Base-by-base conservation (phyloP, 1,140 invertebrate genomes). In the Vollenhovia emeryi region DNA sequence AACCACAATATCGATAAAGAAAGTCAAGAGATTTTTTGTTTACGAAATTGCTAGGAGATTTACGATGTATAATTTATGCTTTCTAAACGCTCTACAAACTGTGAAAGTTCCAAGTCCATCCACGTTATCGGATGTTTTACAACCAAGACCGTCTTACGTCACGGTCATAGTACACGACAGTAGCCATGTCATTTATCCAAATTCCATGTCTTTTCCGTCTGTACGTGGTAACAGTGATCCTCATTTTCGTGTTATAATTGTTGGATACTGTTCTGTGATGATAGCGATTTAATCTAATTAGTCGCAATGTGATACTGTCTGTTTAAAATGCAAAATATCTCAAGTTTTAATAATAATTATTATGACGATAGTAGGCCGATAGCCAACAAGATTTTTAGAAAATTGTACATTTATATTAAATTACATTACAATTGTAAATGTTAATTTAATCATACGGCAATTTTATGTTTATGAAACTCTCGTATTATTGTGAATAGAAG, bases 81-180 rank as follows among this genome's bases (percentile, higher is more conserved):
- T 45, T 69, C 27, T 21, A 52, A 33, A 52, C 3, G n/a, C 5
- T 71, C 30, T 57, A 71, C 30, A 40, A 57, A 73, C 50, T 73
- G n/a, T 43, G 18, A 18, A 62, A 30, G 87, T 84, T 88, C 87
- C 84, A 88, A 89, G 87, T 89, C 87, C 87, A 86, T 24, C 52
- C 36, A 78, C 45, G 71, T 76, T 89, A 89, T 89, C 87, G 30
- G n/a, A 89, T 45, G 74, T 88, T 88, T 89, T 86, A 76, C 50
- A 55, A 45, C 48, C 30, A 75, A 55, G 43, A 62, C n/a, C 57
- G 18, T 36, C 45, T 88, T 78, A 74, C 80, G 73, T 88, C 86
- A 85, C 13, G 69, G 21, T 36, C 69, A 73, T 11, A 13, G 66
- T 88, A 88, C 86, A 66, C 43, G 59, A 88, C 50, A 57, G 40